Evolutionary conservation across 2,113 vertebrate species (phyloP).

Genomic region (Pluvialis apricaria): DNA sequence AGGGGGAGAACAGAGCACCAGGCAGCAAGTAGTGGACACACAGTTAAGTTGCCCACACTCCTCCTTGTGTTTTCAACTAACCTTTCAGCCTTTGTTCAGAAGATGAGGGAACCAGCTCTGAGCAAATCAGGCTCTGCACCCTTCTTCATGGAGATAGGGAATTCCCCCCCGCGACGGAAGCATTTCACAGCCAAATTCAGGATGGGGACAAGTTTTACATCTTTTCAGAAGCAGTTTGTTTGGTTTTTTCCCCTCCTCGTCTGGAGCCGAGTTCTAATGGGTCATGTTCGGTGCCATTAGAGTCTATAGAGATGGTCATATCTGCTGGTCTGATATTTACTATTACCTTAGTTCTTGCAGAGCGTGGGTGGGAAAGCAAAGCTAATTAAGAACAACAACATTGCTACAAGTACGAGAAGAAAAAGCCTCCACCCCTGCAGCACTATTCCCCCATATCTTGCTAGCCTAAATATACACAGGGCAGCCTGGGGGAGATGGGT

Average conservation of each 20-base stretch:
- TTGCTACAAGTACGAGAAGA: background rate
- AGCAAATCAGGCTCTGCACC: background rate
- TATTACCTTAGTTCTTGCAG: background rate
- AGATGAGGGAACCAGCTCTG: background rate
- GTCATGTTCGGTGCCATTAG: accelerated
- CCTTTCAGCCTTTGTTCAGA: slow-evolving; percentile 4
- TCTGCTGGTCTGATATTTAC: background rate
- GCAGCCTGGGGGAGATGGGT: background rate
- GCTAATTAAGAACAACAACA: background rate
- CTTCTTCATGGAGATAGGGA: background rate
- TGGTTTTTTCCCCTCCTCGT: background rate
- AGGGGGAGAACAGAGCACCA: background rate
- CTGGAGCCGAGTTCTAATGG: background rate
- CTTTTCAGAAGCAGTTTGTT: background rate
- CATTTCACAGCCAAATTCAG: background rate
- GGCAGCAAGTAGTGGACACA: background rate
- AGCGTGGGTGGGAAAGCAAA: background rate
- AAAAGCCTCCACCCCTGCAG: background rate
- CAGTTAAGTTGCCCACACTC: background rate
- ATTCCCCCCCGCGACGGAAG: background rate
- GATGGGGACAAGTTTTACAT: background rate
- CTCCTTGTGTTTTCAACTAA: background rate
- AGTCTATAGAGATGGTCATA: background rate
- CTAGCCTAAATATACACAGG: background rate
- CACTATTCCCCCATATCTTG: background rate